Evolutionary conservation across 1,140 invertebrate genomes (phyloP), one percentile per base, ranked within the genome.

Genomic region (Xylocopa sonorina): DNA sequence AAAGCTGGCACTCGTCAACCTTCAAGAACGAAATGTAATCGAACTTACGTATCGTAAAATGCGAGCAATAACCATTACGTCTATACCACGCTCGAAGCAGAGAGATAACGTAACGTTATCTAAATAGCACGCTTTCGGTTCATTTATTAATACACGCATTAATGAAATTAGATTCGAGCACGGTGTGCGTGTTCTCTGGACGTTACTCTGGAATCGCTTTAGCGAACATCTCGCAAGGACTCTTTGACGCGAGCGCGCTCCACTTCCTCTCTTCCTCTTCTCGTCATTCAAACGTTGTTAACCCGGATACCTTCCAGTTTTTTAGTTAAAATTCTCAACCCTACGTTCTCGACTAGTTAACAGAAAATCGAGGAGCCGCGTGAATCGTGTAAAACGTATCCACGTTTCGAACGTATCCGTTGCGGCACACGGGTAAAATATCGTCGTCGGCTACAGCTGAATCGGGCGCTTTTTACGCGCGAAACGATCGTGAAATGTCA

Each of bases 131-230:
- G 73, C 53, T 71, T 58, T 48, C 82, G 50, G 76, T 83, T 78
- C 78, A 83, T 76, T 75, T 82, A 46, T 80, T 73, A 53, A 82
- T 80, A 82, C 41, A 32, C 64, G 57, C 60, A 43, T 72, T 71
- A 82, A 72, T 82, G 62, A 77, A 82, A 82, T 83, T 82, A 82
- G 48, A 24, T 12, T 46, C 27, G 12, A 55, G 6, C n/a, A 14
- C 2, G 7, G 12, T 48, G 50, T 57, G 46, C 75, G 27, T 60
- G 43, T 34, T 18, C 12, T 16, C 14, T 0, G 14, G n/a, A 16
- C 24, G 50, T 27, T 69, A 55, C 34, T 48, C 60, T n/a, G 48
- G 50, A 67, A 67, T 67, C 34, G 16, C 14, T 21, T 69, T 27
- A 6, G n/a, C 32, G 34, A 48, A 46, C 16, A 46, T 38, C 18